These are phyloP conservation scores for Aurelia sp. DNA, from an alignment of 30 jellyfish, hydroid and myxozoan species.

Conservation along the genomic window DNA sequence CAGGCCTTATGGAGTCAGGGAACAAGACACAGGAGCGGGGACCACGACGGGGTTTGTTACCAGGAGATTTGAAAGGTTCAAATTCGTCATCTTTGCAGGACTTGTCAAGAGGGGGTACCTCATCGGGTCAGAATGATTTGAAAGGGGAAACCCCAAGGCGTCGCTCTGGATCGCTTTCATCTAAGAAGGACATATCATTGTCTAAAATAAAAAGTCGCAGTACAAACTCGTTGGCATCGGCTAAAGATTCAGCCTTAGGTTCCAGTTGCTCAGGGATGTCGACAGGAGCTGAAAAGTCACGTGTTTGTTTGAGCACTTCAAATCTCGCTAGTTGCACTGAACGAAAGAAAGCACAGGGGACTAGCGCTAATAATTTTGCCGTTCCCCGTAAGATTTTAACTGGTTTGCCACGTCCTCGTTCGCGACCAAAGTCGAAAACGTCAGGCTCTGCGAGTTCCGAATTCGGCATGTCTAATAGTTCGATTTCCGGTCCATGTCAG, in stretches of 20 bases:
- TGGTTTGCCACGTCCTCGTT: conserved; percentile 12
- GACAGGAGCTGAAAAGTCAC: too few relatives aligned
- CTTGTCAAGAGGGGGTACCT: background rate
- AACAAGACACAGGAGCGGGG: conserved; percentile 1
- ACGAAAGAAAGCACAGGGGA: background rate
- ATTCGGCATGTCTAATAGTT: conserved; percentile 18
- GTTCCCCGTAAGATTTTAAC: background rate
- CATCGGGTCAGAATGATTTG: conserved; percentile 5
- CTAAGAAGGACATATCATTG: background rate
- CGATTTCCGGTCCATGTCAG: conserved; percentile 29
- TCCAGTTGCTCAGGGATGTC: too few relatives aligned
- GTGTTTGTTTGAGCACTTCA: too few relatives aligned
- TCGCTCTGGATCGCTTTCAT: background rate
- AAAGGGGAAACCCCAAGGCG: conserved; percentile 7
- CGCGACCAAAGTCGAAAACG: conserved; percentile 34
- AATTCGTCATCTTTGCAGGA: conserved; percentile 57
- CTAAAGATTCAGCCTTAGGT: too few relatives aligned
- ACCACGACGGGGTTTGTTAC: conserved; percentile 7
- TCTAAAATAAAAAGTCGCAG: background rate
- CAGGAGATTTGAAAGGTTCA: conserved; percentile 3
- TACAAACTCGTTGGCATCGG: background rate
- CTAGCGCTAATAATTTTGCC: background rate
- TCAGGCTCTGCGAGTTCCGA: conserved; percentile 52
- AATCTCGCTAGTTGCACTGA: background rate
- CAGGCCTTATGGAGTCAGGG: conserved; percentile 18